A percentile compares a stretch with the other conserved stretches of the same genome.
phyloP scores from a whole-genome alignment of 1,140 invertebrate genomes.

The Antheraea mylitta region DNA sequence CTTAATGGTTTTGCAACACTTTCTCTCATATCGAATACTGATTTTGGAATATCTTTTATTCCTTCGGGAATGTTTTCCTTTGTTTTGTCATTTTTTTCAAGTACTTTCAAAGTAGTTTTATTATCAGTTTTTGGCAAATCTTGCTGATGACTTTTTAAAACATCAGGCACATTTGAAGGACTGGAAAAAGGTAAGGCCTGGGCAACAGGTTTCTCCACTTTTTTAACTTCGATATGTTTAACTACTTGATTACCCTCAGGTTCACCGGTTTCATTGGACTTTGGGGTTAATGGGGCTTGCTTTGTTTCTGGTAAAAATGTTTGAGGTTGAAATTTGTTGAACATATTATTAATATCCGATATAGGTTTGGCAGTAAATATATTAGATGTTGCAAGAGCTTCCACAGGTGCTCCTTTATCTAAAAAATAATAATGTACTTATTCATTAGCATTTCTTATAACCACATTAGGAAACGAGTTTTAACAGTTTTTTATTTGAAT shows the following conservation, averaged over 20 bases:
- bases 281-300: slow-evolving; percentile 20
- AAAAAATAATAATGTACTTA: background rate
- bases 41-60: slow-evolving; percentile 20
- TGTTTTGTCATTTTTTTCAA: slow-evolving; percentile 30
- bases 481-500: too few relatives aligned
- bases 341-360: slow-evolving; percentile 35
- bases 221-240: slow-evolving; percentile 34
- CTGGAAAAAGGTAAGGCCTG: slow-evolving; percentile 37
- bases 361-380: slow-evolving; percentile 36
- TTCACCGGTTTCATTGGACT: slow-evolving; percentile 55
- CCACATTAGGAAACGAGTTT: background rate
- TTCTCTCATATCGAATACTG: slow-evolving; percentile 37
- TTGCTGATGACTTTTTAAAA: slow-evolving; percentile 38
- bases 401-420: slow-evolving; percentile 15
- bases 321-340: slow-evolving; percentile 34
- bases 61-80: slow-evolving; percentile 44
- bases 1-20: slow-evolving; percentile 32
- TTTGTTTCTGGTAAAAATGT: slow-evolving; percentile 24
- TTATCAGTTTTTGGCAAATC: slow-evolving; percentile 32
- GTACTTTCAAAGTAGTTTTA: slow-evolving; percentile 22
- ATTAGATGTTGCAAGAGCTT: slow-evolving; percentile 14
- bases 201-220: slow-evolving; percentile 39
- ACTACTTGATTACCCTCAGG: slow-evolving; percentile 28
- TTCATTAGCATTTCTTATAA: background rate
- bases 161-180: slow-evolving; percentile 47